These are phyloP conservation scores for Percopsis transmontana DNA, from an alignment of 2,113 vertebrate species.

Conservation along the genomic window DNA sequence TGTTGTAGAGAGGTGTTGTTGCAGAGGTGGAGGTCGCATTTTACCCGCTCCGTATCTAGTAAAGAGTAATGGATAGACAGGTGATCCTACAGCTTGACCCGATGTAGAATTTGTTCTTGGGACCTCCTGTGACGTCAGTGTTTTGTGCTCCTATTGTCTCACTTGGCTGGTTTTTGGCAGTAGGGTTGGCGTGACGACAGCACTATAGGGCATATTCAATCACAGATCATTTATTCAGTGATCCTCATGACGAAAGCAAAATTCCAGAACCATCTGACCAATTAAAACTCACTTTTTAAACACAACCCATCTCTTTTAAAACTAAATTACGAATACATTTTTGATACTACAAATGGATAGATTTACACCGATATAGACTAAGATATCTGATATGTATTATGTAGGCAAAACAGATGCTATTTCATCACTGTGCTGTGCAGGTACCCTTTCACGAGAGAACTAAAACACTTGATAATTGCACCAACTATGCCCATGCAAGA, in stretches of 20 bases:
- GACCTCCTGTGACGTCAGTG: not conserved
- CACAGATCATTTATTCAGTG: too few relatives aligned
- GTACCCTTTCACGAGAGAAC: constrained; percentile 3
- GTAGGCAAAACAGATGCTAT: constrained; percentile 7
- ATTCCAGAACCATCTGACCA: too few relatives aligned
- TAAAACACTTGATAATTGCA: constrained; percentile 23
- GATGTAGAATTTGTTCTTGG: constrained; percentile 5
- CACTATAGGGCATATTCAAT: not conserved
- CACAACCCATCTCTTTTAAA: too few relatives aligned
- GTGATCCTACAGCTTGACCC: too few relatives aligned
- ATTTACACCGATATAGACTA: constrained; percentile 20
- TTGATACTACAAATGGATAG: not conserved
- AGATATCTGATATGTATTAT: not conserved
- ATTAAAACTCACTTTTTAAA: too few relatives aligned
- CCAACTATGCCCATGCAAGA: constrained; percentile 42
- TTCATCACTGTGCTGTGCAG: constrained; percentile 30
- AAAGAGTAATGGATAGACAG: too few relatives aligned
- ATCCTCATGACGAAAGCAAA: too few relatives aligned
- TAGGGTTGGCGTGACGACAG: not conserved
- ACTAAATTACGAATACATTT: not conserved
- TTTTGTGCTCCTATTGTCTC: not conserved
- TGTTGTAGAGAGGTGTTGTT: too few relatives aligned
- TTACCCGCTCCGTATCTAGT: too few relatives aligned
- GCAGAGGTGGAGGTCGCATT: too few relatives aligned
- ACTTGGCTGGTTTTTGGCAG: not conserved